phyloP scores from a whole-genome alignment of 2,888 invertebrate species.

The Hydrotaea cyrtoneurina region DNA sequence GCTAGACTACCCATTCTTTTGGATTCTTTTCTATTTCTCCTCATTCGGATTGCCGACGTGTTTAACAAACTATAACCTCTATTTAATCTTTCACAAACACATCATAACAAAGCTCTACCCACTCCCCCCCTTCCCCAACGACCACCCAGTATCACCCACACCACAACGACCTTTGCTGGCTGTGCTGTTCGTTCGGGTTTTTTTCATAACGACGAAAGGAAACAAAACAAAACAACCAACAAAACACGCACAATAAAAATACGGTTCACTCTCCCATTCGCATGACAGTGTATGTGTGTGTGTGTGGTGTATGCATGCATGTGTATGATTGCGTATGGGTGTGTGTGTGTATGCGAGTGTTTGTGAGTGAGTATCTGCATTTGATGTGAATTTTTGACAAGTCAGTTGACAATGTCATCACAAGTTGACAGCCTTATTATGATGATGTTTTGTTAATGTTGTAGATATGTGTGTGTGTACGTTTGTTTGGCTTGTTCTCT shows the following conservation, averaged over 20 bases:
- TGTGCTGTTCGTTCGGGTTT: not conserved
- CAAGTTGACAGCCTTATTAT: conserved; percentile 79
- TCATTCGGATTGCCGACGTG: not conserved
- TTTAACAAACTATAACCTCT: conserved; percentile 21
- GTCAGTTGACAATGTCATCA: conserved; percentile 81
- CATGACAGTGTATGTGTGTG: no score
- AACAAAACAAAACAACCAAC: conserved; percentile 37
- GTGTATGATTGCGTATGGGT: conserved; percentile 30
- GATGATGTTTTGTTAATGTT: conserved; percentile 52
- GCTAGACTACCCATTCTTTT: no score
- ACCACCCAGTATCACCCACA: no score
- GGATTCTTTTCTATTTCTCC: not conserved
- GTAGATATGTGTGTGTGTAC: conserved; percentile 30
- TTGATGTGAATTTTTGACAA: conserved; percentile 80
- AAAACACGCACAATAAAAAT: conserved; percentile 56
- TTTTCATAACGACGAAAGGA: conserved; percentile 10
- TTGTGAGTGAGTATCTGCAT: conserved; percentile 68
- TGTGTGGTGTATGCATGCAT: not conserved
- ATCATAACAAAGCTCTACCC: no score
- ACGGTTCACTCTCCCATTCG: conserved; percentile 3
- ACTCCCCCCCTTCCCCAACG: not conserved
- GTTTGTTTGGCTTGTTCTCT: conserved; percentile 24
- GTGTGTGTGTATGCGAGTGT: conserved; percentile 15
- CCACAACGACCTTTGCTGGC: conserved; percentile 12
- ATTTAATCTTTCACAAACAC: conserved; percentile 18